These are phyloP conservation scores for Otolemur garnettii DNA, from an alignment of 2,113 vertebrate genomes.

Conservation along the genomic window DNA sequence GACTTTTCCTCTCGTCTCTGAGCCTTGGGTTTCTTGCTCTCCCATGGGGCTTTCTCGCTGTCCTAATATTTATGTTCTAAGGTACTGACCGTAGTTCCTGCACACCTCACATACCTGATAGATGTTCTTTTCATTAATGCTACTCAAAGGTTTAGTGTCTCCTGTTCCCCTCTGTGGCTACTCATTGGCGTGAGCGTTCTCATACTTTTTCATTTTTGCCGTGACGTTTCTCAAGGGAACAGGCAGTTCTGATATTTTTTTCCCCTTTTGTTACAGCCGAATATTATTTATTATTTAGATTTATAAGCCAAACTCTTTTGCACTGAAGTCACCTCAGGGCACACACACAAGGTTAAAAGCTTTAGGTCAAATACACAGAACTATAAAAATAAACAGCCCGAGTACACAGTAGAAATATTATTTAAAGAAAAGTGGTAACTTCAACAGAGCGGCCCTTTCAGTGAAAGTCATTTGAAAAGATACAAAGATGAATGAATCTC, in stretches of 20 bases:
- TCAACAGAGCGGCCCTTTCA: conserved; percentile 78
- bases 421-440: conserved; percentile 72
- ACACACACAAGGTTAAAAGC: conserved; percentile 81
- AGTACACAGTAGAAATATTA: conserved; percentile 81
- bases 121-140: not conserved
- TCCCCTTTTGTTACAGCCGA: conserved; percentile 41
- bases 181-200: not conserved
- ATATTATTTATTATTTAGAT: conserved; percentile 82
- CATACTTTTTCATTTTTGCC: not conserved
- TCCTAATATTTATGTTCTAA: not conserved
- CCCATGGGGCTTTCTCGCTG: accelerated
- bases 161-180: accelerated
- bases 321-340: conserved; percentile 79
- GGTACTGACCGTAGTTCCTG: not conserved
- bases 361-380: conserved; percentile 82
- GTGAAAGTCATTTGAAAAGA: conserved; percentile 69
- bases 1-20: not conserved
- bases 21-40: accelerated
- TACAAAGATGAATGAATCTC: conserved; percentile 79
- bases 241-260: conserved; percentile 55
- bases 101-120: not conserved
- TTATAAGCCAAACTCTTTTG: conserved; percentile 76
- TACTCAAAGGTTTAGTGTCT: not conserved
- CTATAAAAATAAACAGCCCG: conserved; percentile 81
- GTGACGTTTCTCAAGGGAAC: conserved; percentile 64